Conservation (phyloP, 2,888 invertebrate genomes). For the Hartigia nigra region DNA sequence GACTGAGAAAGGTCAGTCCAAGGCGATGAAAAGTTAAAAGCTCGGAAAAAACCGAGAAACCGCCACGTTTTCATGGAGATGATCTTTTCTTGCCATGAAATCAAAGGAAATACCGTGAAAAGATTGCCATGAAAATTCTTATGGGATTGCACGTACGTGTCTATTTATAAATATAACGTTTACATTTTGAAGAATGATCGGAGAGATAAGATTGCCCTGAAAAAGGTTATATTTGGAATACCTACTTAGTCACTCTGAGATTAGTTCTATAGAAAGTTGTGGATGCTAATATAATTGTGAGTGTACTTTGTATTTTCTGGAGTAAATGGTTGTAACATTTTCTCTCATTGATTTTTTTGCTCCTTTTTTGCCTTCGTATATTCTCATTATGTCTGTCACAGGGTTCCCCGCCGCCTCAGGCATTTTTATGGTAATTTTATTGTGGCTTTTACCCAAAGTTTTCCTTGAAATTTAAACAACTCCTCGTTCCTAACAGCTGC, state of each 20-base stretch:
- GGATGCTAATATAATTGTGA: not conserved
- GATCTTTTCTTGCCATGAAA: not conserved
- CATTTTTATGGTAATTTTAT: constrained; percentile 26
- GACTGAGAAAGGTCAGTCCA: constrained; percentile 23
- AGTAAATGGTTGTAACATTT: not conserved
- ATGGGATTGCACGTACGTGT: not conserved
- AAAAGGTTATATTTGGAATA: not conserved
- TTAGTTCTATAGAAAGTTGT: not conserved
- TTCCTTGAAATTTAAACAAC: constrained; percentile 23
- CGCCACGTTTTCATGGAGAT: constrained; percentile 8
- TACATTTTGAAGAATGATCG: not conserved
- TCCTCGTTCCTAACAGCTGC: constrained; percentile 13
- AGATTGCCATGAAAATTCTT: not conserved
- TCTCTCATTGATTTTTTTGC: not conserved
- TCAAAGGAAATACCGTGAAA: not conserved
- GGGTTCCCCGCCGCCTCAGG: constrained; percentile 15
- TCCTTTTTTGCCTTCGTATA: not conserved
- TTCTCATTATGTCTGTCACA: constrained; percentile 11
- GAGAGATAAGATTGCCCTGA: not conserved
- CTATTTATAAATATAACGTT: not conserved
- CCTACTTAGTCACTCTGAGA: not conserved
- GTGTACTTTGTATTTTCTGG: not conserved
- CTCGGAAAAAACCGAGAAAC: constrained; percentile 50
- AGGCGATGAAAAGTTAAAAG: constrained; percentile 51
- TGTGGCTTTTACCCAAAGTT: constrained; percentile 25